Base-by-base conservation (phyloP, 2,888 invertebrate genomes). In the Meghimatium bilineatum region DNA sequence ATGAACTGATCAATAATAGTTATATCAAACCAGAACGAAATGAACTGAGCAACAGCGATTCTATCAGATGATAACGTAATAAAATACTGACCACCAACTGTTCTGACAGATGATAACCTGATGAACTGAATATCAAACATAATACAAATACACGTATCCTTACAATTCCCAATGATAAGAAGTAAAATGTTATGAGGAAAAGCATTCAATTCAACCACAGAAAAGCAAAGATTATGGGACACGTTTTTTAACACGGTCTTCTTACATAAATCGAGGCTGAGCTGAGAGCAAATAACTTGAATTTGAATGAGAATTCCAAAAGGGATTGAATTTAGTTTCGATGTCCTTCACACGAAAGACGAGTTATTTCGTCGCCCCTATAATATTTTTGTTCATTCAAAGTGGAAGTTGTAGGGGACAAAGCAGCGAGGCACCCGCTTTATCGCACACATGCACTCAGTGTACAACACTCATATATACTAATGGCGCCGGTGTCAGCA, bases 341-440 rank as follows among this genome's bases (percentile, higher is more conserved):
- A 72, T 72, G 72, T 29, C 44, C 72, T n/a, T 26, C 26, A 49
- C 38, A 26, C 49, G 6, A 72, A 72, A 44, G 14, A 72, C 14
- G 26, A n/a, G n/a, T 71, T 38, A 14, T 12, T 14, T 44, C n/a
- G 10, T 17, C 72, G 26, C 20, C 23, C 8, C 38, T 38, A 38
- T 14, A 44, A 49, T 3, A 72, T 72, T 38, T 44, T 72, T n/a
- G 44, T 72, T 72, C n/a, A 72, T 44, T 72, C 72, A n/a, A 44
- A 49, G 44, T 20, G 69, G 44, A 23, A 38, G 23, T 69, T 34
- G 36, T 10, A n/a, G 72, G 44, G n/a, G 49, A 71, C 72, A 44
- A 17, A 8, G 49, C 44, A n/a, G 72, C 26, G 72, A 72, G 72
- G 1, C 44, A 44, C 29, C 12, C 0, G 26, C 20, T n/a, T n/a